Evolutionary conservation across 2,797 vertebrate genomes (phyloP).

Genomic region (Rhinatrema bivittatum): DNA sequence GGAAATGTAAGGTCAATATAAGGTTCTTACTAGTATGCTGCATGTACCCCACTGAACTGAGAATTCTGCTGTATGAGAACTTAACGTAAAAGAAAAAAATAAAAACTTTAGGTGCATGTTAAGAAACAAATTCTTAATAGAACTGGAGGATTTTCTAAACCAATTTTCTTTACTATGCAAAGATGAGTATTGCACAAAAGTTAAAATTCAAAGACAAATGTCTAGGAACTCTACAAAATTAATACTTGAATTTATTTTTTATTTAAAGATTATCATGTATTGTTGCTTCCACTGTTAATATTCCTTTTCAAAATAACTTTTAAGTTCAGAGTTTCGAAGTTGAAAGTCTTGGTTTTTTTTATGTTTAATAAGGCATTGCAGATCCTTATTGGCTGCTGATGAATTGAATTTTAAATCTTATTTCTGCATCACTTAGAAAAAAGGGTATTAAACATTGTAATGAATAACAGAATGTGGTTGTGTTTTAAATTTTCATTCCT

Average conservation of each 20-base stretch:
- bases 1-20: conserved; percentile 45
- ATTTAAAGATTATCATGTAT: conserved; percentile 47
- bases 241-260: conserved; percentile 63
- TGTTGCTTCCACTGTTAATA: conserved; percentile 47
- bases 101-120: conserved; percentile 76
- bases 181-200: conserved; percentile 83
- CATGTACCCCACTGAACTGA: conserved; percentile 47
- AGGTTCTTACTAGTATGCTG: conserved; percentile 50
- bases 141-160: conserved; percentile 43
- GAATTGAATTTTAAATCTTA: conserved; percentile 47
- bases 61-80: conserved; percentile 60
- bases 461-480: conserved; percentile 40
- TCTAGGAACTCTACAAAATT: conserved; percentile 45
- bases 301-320: conserved; percentile 49
- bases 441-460: conserved; percentile 54
- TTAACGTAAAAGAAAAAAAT: conserved; percentile 60
- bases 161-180: conserved; percentile 95
- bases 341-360: conserved; percentile 45
- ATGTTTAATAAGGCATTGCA: conserved; percentile 51
- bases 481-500: too few relatives aligned
- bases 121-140: conserved; percentile 43
- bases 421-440: conserved; percentile 52
- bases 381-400: conserved; percentile 46
- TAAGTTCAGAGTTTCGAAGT: conserved; percentile 43
- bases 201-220: conserved; percentile 36